phyloP scores from a whole-genome alignment of 1,140 invertebrate genomes.

The Patella vulgata region DNA sequence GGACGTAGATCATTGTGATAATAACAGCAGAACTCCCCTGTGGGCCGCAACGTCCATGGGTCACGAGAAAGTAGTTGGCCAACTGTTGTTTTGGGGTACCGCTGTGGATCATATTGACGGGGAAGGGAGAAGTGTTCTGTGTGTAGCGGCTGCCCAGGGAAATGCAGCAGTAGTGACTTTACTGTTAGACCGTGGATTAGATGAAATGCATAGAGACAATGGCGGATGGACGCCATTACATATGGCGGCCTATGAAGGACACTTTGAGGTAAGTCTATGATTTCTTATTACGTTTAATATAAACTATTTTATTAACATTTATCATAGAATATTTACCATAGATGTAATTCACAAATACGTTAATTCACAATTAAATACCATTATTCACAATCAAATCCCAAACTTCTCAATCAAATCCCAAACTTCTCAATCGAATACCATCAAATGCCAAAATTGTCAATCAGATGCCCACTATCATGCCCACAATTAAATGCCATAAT shows the following conservation, averaged over 20 bases:
- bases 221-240: constrained; percentile 94
- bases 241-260: constrained; percentile 91
- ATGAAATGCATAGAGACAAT: constrained; percentile 69
- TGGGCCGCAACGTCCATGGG: constrained; percentile 86
- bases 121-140: constrained; percentile 85
- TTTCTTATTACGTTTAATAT: constrained; percentile 1
- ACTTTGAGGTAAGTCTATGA: constrained; percentile 81
- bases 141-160: constrained; percentile 87
- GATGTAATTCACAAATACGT: constrained; percentile 7
- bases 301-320: neutral
- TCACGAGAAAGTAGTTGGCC: constrained; percentile 81
- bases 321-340: constrained; percentile 9
- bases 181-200: constrained; percentile 87
- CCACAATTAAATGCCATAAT: no score
- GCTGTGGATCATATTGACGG: constrained; percentile 89
- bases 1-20: constrained; percentile 85
- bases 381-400: no score
- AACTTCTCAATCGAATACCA: no score
- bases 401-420: no score
- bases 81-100: constrained; percentile 88
- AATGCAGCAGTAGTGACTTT: constrained; percentile 84
- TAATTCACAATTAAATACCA: no score
- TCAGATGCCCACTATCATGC: no score
- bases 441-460: no score
- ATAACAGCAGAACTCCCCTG: constrained; percentile 80